phyloP scores from a whole-genome alignment of 2,113 vertebrate species.

The Tachysurus fulvidraco region DNA sequence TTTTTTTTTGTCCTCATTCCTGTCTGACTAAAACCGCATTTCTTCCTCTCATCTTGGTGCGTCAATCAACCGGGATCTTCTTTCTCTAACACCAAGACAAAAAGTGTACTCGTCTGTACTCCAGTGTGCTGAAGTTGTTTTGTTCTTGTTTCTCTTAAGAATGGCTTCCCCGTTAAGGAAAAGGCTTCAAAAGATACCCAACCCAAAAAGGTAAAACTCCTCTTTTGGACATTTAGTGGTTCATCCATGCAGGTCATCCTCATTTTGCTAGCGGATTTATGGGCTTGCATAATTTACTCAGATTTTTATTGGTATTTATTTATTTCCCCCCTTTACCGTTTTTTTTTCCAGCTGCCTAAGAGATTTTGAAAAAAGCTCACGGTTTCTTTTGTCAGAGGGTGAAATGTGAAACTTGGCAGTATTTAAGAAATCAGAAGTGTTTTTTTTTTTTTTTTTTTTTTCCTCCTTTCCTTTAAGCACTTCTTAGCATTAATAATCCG shows the following conservation, averaged over 20 bases:
- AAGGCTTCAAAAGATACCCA: conserved; percentile 76
- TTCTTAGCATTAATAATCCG: neutral
- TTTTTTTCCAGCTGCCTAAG: neutral
- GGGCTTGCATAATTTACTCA: neutral
- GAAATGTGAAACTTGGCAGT: neutral
- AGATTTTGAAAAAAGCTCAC: neutral
- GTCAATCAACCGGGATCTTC: neutral
- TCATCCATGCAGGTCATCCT: conserved; percentile 2
- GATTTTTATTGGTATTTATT: neutral
- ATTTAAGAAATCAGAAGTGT: neutral
- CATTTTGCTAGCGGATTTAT: neutral
- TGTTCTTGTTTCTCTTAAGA: conserved; percentile 74
- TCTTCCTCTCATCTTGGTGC: neutral
- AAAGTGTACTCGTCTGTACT: conserved; percentile 27
- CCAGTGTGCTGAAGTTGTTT: conserved; percentile 70
- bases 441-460: too few relatives aligned
- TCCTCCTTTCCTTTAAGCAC: neutral
- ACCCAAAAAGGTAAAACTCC: conserved; percentile 69
- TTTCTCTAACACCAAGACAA: conserved; percentile 1
- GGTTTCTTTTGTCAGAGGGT: neutral
- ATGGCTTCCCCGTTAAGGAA: conserved; percentile 78
- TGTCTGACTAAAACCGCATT: conserved; percentile 23
- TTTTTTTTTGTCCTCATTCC: neutral
- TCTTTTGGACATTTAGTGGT: conserved; percentile 47
- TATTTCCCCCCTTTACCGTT: too few relatives aligned